Conservation (phyloP, 2,113 vertebrate genomes). For the Pollachius pollachius region DNA sequence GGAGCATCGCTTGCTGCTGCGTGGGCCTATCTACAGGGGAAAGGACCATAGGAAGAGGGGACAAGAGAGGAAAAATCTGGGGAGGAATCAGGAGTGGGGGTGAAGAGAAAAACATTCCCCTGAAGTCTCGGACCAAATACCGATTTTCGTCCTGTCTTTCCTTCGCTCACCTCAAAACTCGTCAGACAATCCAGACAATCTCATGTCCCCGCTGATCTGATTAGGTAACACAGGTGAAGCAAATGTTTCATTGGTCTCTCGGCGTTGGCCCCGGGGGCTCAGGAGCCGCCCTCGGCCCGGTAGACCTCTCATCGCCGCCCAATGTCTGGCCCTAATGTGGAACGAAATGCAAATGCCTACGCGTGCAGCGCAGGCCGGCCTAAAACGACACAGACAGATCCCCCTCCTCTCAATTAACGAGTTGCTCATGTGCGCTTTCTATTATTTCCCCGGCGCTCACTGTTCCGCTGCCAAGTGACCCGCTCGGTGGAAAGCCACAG, state of each 20-base stretch:
- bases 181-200: not conserved
- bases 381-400: conserved; percentile 40
- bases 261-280: not conserved
- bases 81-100: conserved; percentile 3
- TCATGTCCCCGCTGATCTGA: conserved; percentile 32
- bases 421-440: conserved; percentile 45
- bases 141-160: conserved; percentile 23
- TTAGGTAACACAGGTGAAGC: conserved; percentile 43
- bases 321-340: conserved; percentile 15
- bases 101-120: not conserved
- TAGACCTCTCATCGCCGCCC: conserved; percentile 18
- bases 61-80: conserved; percentile 17
- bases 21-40: conserved; percentile 26
- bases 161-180: conserved; percentile 24
- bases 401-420: conserved; percentile 51
- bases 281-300: conserved; percentile 10
- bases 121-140: conserved; percentile 30
- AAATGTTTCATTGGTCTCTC: conserved; percentile 36
- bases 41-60: conserved; percentile 30
- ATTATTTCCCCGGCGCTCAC: conserved; percentile 43
- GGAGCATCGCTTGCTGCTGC: conserved; percentile 39
- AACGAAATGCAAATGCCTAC: conserved; percentile 7
- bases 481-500: conserved; percentile 53
- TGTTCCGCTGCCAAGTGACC: conserved; percentile 55
- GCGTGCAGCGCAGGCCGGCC: conserved; percentile 25